These are phyloP conservation scores for Dendrophyllia cribrosa DNA, from an alignment of 64 coral and sea anemone genomes.

Conservation along the genomic window DNA sequence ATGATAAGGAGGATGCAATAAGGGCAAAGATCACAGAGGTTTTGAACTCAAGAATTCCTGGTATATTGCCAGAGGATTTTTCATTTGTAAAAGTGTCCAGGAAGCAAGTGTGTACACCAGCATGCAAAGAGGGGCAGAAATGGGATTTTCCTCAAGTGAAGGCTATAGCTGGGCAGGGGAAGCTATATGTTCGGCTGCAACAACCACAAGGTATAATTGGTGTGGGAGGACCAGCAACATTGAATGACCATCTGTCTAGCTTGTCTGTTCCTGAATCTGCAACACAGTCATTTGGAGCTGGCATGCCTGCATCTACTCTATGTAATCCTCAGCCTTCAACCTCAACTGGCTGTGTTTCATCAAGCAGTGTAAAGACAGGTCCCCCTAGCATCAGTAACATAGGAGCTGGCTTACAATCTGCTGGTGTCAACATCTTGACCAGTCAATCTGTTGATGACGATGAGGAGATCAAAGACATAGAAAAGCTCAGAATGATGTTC, in stretches of 20 bases:
- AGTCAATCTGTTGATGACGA: background rate
- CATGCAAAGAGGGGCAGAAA: slow-evolving; percentile 16
- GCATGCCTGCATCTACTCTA: background rate
- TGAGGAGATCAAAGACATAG: slow-evolving; percentile 27
- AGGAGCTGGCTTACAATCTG: background rate
- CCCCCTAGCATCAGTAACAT: background rate
- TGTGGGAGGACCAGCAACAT: background rate
- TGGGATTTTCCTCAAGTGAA: slow-evolving; percentile 50
- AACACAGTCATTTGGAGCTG: background rate
- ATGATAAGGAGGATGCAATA: slow-evolving; percentile 25
- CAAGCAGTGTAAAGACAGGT: background rate
- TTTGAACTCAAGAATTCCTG: slow-evolving; percentile 39
- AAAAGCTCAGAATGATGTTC: slow-evolving; percentile 14
- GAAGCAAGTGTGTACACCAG: background rate
- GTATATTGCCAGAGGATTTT: slow-evolving; percentile 17
- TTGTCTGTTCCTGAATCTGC: background rate
- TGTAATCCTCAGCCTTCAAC: background rate
- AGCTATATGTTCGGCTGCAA: slow-evolving; percentile 59
- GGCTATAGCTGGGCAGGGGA: slow-evolving; percentile 68
- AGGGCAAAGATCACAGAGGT: slow-evolving; percentile 59
- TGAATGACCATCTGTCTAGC: background rate
- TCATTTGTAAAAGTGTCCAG: slow-evolving; percentile 60
- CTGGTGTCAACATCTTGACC: background rate
- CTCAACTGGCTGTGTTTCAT: too few species aligned
- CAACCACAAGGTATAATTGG: slow-evolving; percentile 26